Evolutionary conservation across 64 coral and sea anemone species (phyloP).

Genomic region (Stichodactyla mertensii): DNA sequence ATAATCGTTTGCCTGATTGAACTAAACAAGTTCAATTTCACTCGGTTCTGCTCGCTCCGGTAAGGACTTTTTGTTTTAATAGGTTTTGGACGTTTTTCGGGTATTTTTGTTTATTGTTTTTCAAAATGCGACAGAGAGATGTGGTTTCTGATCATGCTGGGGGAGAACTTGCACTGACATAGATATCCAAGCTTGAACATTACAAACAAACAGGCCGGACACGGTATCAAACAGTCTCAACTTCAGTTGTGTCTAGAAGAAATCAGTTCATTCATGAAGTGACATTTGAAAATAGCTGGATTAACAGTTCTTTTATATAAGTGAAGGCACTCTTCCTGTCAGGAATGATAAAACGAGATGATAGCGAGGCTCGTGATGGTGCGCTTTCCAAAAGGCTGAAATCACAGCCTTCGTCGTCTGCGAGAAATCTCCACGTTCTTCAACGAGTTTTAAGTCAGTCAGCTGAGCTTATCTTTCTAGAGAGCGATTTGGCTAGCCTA

Average conservation of each 20-base stretch:
- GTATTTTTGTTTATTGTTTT: not conserved
- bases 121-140: not conserved
- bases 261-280: not conserved
- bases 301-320: not conserved
- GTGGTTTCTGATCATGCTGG: not conserved
- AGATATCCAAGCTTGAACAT: not conserved
- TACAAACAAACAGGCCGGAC: not conserved
- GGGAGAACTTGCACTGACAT: not conserved
- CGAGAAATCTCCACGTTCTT: not conserved
- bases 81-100: not conserved
- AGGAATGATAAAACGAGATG: not conserved
- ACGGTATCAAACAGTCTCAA: slow-evolving; percentile 10
- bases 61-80: not conserved
- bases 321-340: not conserved
- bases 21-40: not conserved
- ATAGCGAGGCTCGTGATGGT: not conserved
- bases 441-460: not conserved
- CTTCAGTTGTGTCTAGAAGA: not conserved
- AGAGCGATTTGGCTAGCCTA: slow-evolving; percentile 6
- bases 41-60: not conserved
- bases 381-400: not conserved
- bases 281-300: not conserved
- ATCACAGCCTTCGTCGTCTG: not conserved
- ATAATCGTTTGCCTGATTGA: not conserved
- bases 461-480: slow-evolving; percentile 4